Evolutionary conservation across 2,113 vertebrate genomes (phyloP).

Genomic region (Cyanoderma ruficeps): DNA sequence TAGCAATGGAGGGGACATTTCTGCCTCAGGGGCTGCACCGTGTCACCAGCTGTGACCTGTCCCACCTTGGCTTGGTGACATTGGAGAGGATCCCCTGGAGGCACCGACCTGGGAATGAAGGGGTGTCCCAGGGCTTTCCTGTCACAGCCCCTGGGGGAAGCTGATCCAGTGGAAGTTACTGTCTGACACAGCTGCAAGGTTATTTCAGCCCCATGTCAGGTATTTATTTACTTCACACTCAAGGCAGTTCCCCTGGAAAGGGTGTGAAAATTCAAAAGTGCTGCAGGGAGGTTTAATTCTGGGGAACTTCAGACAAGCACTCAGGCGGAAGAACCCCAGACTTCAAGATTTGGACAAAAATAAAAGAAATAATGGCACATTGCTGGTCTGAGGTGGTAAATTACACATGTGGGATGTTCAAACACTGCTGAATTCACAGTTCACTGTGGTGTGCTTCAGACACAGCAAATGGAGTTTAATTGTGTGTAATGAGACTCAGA

Average conservation of each 20-base stretch:
- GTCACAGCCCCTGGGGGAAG: neutral
- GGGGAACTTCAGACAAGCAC: neutral
- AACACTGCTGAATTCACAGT: neutral
- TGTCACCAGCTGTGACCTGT: neutral
- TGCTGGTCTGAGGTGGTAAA: neutral
- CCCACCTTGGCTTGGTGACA: neutral
- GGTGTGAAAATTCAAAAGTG: neutral
- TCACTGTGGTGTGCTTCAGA: neutral
- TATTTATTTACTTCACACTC: neutral
- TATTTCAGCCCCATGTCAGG: neutral
- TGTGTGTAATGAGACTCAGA: neutral
- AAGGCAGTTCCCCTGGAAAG: neutral
- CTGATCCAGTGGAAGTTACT: too few relatives aligned
- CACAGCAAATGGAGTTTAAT: neutral
- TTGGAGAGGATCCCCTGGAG: neutral
- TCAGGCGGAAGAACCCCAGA: neutral
- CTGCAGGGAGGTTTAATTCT: neutral
- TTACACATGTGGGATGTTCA: neutral
- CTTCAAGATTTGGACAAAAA: neutral
- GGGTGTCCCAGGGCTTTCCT: fast-evolving
- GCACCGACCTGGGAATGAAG: fast-evolving
- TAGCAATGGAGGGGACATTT: neutral
- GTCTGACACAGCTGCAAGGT: fast-evolving
- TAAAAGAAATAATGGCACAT: neutral
- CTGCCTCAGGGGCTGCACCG: neutral